phyloP scores from a whole-genome alignment of 2,888 invertebrate genomes.

The Eupithecia vulgata region DNA sequence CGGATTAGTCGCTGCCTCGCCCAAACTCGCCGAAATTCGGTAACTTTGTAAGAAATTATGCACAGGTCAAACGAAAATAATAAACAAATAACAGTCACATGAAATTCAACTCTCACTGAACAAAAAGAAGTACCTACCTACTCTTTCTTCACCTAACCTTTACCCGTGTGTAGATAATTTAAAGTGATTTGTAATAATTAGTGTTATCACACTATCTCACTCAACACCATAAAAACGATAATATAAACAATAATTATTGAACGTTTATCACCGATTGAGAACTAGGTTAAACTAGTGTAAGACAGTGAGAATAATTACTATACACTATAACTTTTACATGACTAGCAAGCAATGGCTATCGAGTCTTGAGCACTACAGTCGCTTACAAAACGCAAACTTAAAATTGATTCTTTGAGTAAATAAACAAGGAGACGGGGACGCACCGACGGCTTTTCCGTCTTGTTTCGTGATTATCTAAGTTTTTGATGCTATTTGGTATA shows the following conservation, averaged over 20 bases:
- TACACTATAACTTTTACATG: constrained; percentile 2
- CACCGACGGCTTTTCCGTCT: neutral
- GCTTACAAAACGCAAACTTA: neutral
- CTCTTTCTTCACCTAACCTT: neutral
- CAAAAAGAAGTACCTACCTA: neutral
- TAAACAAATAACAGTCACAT: too few species aligned
- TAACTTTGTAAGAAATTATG: neutral
- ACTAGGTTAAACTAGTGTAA: constrained; percentile 13
- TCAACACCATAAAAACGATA: neutral
- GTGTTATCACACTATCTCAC: neutral
- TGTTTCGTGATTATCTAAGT: neutral
- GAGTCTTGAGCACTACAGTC: constrained; percentile 23
- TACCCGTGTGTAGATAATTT: neutral
- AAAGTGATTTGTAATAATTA: neutral
- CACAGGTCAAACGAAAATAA: neutral
- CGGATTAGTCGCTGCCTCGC: too few species aligned
- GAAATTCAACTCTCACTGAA: neutral
- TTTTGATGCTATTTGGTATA: neutral
- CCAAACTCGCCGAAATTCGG: too few species aligned
- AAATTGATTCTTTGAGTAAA: neutral
- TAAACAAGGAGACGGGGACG: neutral
- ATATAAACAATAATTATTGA: neutral
- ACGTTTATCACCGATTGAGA: constrained; percentile 21
- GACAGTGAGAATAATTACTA: neutral
- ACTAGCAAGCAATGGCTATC: neutral